Conservation (phyloP, 2,888 invertebrate species). For the Mythimna pallens region DNA sequence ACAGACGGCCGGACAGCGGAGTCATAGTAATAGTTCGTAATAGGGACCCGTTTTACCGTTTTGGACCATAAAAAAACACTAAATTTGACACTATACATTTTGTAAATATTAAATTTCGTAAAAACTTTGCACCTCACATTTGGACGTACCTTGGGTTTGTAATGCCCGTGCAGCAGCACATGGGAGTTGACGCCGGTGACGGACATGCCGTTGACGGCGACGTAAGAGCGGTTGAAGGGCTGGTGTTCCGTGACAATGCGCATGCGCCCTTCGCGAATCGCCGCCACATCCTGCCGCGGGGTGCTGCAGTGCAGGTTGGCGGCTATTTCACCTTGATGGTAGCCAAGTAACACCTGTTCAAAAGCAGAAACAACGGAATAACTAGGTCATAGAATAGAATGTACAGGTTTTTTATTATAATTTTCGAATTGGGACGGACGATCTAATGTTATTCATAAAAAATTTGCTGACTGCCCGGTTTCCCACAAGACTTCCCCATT, state of each 20-base stretch:
- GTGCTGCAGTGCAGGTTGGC: conserved; percentile 92
- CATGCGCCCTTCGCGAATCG: conserved; percentile 86
- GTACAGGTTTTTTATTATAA: not conserved
- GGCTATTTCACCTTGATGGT: conserved; percentile 92
- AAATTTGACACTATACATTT: too few species aligned
- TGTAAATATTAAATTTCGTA: too few species aligned
- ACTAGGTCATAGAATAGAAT: not conserved
- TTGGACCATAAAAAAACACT: too few species aligned
- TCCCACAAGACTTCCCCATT: too few species aligned
- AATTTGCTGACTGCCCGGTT: too few species aligned
- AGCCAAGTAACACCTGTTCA: conserved; percentile 90
- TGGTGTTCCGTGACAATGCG: conserved; percentile 91
- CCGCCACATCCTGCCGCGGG: conserved; percentile 87
- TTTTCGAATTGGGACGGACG: not conserved
- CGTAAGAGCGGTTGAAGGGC: conserved; percentile 88
- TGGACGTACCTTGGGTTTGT: conserved; percentile 71
- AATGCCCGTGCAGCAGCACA: conserved; percentile 73
- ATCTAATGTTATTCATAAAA: too few species aligned
- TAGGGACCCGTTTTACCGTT: too few species aligned
- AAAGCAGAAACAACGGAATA: not conserved
- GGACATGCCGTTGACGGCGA: conserved; percentile 77
- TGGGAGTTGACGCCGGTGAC: conserved; percentile 77
- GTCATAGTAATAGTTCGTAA: too few species aligned
- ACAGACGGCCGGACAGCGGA: too few species aligned
- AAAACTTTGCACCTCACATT: too few species aligned